phyloP scores from a whole-genome alignment of 2,113 vertebrate genomes.

The Sturnira hondurensis region DNA sequence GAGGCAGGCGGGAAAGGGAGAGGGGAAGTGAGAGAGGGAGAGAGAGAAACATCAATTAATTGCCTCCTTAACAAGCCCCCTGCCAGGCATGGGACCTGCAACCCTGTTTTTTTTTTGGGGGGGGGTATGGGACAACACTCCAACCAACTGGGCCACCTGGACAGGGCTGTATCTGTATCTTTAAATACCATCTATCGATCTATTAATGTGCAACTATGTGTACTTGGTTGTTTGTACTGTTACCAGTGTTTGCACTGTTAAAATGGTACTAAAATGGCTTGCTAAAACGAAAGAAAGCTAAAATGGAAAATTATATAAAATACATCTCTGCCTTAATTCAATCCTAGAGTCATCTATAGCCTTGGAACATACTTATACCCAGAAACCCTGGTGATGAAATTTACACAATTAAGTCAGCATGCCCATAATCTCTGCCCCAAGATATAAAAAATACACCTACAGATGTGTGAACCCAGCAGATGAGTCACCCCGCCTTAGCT shows the following conservation, averaged over 20 bases:
- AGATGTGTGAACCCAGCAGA: slow-evolving; percentile 8
- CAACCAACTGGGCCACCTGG: no score
- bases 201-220: not conserved
- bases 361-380: not conserved
- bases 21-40: no score
- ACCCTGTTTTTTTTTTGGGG: no score
- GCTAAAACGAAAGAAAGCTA: slow-evolving; percentile 26
- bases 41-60: no score
- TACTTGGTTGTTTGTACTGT: not conserved
- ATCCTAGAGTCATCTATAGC: not conserved
- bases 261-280: slow-evolving; percentile 29
- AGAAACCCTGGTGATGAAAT: slow-evolving; percentile 21
- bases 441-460: slow-evolving; percentile 22
- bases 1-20: no score
- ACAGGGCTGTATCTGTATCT: not conserved
- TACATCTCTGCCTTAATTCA: not conserved
- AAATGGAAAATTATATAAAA: slow-evolving; percentile 7
- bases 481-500: slow-evolving; percentile 5
- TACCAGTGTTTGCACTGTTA: not conserved
- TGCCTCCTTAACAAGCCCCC: no score
- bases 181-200: not conserved
- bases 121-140: no score
- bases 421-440: not conserved
- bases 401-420: slow-evolving; percentile 1
- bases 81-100: no score